These are phyloP conservation scores for Octopus bimaculoides DNA, from an alignment of 1,140 invertebrate genomes.

Conservation along the genomic window DNA sequence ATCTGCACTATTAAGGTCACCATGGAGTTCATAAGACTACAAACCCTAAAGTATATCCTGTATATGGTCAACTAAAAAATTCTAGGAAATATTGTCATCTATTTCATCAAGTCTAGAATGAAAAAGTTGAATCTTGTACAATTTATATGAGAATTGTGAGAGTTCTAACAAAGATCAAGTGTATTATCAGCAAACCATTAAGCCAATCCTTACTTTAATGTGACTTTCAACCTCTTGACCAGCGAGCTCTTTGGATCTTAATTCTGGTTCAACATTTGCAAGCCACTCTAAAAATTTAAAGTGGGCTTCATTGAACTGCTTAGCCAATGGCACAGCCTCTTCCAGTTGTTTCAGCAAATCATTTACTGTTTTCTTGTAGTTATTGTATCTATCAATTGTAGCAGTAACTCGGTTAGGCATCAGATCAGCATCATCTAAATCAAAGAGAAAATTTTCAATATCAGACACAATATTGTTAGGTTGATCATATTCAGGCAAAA, in stretches of 20 bases:
- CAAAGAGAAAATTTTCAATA: not conserved
- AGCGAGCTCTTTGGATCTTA: conserved; percentile 57
- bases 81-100: too few species aligned
- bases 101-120: too few species aligned
- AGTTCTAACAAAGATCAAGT: not conserved
- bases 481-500: too few species aligned
- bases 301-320: conserved; percentile 90
- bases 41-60: too few species aligned
- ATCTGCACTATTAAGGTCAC: too few species aligned
- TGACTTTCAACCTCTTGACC: conserved; percentile 49
- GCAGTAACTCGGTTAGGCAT: conserved; percentile 59
- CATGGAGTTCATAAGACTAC: too few species aligned
- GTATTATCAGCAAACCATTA: not conserved
- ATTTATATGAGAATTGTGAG: not conserved
- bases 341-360: conserved; percentile 80
- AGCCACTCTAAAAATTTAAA: conserved; percentile 88
- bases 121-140: too few species aligned
- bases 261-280: conserved; percentile 81
- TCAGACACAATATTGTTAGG: too few species aligned
- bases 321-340: conserved; percentile 85
- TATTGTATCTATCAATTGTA: conserved; percentile 87
- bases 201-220: conserved; percentile 37
- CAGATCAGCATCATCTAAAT: conserved; percentile 39
- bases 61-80: too few species aligned
- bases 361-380: conserved; percentile 78